These are phyloP conservation scores for Tetragnatha montana DNA, from an alignment of 2,888 invertebrate species.

Conservation along the genomic window DNA sequence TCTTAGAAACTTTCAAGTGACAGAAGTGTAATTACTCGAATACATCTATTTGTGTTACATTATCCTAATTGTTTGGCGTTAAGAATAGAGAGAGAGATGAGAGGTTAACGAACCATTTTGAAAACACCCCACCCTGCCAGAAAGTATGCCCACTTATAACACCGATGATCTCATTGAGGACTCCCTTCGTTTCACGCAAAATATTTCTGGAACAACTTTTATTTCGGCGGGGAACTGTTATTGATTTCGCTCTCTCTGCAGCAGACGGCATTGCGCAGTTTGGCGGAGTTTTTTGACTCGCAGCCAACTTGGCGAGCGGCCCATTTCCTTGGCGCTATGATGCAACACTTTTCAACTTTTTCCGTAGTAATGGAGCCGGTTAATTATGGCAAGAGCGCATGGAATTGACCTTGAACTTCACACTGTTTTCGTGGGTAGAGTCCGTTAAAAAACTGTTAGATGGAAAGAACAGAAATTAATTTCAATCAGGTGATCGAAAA, in stretches of 20 bases:
- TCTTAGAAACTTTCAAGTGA: too few relatives aligned
- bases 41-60: background rate
- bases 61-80: background rate
- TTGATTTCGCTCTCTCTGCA: slow-evolving; percentile 60
- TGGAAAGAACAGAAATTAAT: too few relatives aligned
- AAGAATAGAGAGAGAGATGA: background rate
- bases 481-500: too few relatives aligned
- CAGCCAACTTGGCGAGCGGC: slow-evolving; percentile 52
- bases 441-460: background rate
- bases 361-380: background rate
- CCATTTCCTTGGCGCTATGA: slow-evolving; percentile 1
- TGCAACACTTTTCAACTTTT: slow-evolving; percentile 3
- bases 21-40: too few relatives aligned
- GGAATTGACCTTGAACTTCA: slow-evolving; percentile 37
- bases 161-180: background rate
- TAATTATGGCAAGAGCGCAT: background rate
- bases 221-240: slow-evolving; percentile 6
- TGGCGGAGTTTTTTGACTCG: slow-evolving; percentile 39
- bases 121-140: background rate
- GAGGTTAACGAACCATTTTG: slow-evolving; percentile 15
- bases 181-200: background rate
- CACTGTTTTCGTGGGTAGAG: background rate
- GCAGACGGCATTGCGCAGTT: slow-evolving; percentile 64
- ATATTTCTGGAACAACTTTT: background rate
- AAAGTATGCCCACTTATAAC: background rate